These are phyloP conservation scores for Manacus vitellinus DNA, from an alignment of 2,113 vertebrate genomes.

Conservation along the genomic window DNA sequence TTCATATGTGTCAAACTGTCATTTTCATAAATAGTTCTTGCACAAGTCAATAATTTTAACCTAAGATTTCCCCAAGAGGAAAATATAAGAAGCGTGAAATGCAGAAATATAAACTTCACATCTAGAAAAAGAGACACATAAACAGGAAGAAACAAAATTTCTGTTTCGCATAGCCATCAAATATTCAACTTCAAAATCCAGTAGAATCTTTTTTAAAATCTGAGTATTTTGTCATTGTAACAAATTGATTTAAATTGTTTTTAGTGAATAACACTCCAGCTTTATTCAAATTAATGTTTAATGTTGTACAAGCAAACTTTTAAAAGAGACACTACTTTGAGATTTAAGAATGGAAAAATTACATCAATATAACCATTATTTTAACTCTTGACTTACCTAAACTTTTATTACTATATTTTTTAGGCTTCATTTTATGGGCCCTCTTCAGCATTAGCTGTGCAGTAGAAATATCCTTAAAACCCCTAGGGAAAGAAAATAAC, in stretches of 20 bases:
- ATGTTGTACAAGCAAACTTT: background rate
- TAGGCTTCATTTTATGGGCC: slow-evolving; percentile 89
- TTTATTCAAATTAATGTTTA: background rate
- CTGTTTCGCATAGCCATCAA: background rate
- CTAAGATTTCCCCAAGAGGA: background rate
- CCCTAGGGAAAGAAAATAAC: slow-evolving; percentile 79
- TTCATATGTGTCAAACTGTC: background rate
- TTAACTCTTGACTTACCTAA: slow-evolving; percentile 75
- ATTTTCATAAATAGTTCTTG: background rate
- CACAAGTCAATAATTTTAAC: background rate
- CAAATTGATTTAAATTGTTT: background rate
- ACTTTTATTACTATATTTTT: slow-evolving; percentile 74
- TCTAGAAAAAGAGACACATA: background rate
- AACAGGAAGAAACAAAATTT: background rate
- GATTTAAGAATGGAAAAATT: background rate
- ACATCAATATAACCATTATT: background rate
- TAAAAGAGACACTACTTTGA: background rate
- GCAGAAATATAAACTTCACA: background rate
- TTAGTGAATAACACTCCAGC: background rate
- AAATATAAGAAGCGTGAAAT: background rate
- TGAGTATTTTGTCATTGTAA: background rate
- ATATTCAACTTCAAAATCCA: background rate
- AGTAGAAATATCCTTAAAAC: slow-evolving; percentile 85
- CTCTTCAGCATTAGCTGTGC: slow-evolving; percentile 90
- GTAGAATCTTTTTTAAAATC: background rate